Percentiles rank a stretch among this genome's conserved stretches.
These are phyloP conservation scores for Oreochromis tanganicae DNA, from an alignment of 2,113 vertebrate species.

Conservation along the genomic window DNA sequence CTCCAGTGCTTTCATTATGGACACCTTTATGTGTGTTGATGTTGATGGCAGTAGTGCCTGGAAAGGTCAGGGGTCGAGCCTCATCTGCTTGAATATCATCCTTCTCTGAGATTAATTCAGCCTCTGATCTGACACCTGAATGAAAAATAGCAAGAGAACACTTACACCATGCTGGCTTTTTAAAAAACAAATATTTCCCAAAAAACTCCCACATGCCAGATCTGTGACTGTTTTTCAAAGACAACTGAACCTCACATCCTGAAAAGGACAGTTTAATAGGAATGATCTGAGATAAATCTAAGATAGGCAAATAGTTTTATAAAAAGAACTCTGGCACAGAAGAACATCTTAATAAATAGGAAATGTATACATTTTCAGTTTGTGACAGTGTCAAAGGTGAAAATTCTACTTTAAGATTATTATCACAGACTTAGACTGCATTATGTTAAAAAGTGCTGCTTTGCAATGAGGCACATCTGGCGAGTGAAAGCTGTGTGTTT, in stretches of 20 bases:
- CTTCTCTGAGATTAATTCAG: neutral
- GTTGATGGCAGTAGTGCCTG: neutral
- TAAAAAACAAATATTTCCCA: neutral
- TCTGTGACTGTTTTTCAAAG: neutral
- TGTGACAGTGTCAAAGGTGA: neutral
- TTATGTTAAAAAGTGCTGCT: neutral
- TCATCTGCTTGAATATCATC: conserved; percentile 23
- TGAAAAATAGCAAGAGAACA: neutral
- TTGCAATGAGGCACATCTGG: neutral
- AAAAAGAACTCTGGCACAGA: neutral
- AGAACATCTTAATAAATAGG: neutral
- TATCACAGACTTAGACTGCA: neutral
- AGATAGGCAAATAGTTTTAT: neutral
- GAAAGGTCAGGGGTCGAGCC: neutral
- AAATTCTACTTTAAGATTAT: neutral
- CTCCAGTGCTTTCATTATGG: neutral
- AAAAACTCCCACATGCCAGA: neutral
- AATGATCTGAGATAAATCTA: neutral
- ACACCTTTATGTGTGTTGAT: neutral
- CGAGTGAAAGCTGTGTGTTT: neutral
- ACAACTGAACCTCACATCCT: neutral
- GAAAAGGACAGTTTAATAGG: neutral
- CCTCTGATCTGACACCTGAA: neutral
- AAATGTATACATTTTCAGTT: neutral
- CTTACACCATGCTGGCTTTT: neutral